Percentiles rank a stretch among this genome's conserved stretches.
Evolutionary conservation across 2,797 vertebrate species (phyloP).

Genomic region (Rhyacichthys aspro): DNA sequence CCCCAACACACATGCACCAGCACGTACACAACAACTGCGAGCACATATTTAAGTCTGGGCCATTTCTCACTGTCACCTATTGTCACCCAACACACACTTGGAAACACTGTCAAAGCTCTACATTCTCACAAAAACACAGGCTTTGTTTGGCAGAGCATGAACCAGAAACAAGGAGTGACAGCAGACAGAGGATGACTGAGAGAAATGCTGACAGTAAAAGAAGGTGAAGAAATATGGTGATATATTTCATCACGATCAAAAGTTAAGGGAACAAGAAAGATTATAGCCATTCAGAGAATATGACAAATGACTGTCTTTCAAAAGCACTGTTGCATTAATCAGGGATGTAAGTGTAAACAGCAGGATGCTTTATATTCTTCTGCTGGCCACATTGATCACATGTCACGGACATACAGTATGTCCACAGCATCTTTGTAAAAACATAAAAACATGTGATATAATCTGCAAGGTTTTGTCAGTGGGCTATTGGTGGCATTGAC

Average conservation of each 20-base stretch:
- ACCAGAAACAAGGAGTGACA: slow-evolving; percentile 64
- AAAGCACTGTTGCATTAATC: slow-evolving; percentile 23
- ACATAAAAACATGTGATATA: no score
- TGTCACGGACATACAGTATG: no score
- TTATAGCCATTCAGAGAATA: slow-evolving; percentile 32
- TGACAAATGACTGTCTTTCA: slow-evolving; percentile 28
- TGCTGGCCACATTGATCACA: background rate
- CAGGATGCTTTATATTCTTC: background rate
- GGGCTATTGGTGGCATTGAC: no score
- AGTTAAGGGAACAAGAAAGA: slow-evolving; percentile 14
- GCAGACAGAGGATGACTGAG: slow-evolving; percentile 51
- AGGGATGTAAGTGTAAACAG: slow-evolving; percentile 33
- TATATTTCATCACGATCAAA: slow-evolving; percentile 29
- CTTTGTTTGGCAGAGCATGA: slow-evolving; percentile 74
- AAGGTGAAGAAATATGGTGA: slow-evolving; percentile 32
- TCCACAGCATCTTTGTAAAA: no score
- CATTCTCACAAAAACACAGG: slow-evolving; percentile 40
- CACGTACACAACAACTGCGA: slow-evolving; percentile 33
- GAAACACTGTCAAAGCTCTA: slow-evolving; percentile 32
- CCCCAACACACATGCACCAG: slow-evolving; percentile 18
- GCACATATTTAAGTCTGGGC: slow-evolving; percentile 57
- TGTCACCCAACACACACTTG: slow-evolving; percentile 54
- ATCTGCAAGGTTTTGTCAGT: no score
- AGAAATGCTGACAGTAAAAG: slow-evolving; percentile 48
- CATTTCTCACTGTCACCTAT: slow-evolving; percentile 68